These are phyloP conservation scores for Chymomyza costata DNA, from an alignment of 1,140 invertebrate species.

Conservation along the genomic window DNA sequence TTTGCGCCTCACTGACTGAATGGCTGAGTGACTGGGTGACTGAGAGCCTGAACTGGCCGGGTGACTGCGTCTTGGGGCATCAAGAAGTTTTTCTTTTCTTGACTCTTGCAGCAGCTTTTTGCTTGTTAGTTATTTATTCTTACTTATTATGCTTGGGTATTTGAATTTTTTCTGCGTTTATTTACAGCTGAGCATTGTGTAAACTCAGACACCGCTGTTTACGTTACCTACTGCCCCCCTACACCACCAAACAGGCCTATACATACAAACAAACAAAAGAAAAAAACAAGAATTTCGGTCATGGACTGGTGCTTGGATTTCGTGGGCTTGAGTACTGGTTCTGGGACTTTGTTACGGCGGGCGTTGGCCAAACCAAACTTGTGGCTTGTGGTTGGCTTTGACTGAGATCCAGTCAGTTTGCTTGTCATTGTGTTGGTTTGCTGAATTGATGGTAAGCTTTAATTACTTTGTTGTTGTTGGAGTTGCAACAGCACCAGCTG, in stretches of 20 bases:
- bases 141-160: conserved; percentile 67
- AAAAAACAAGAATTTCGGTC: too few relatives aligned
- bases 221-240: too few relatives aligned
- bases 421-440: conserved; percentile 5
- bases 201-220: neutral
- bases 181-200: conserved; percentile 60
- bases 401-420: conserved; percentile 22
- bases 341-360: neutral
- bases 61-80: conserved; percentile 2
- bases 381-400: conserved; percentile 2
- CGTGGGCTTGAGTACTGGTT: too few relatives aligned
- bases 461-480: conserved; percentile 50
- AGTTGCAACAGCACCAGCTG: conserved; percentile 15
- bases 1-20: neutral
- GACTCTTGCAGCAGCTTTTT: conserved; percentile 1
- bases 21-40: conserved; percentile 33
- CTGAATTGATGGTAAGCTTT: conserved; percentile 48
- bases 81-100: conserved; percentile 9
- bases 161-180: conserved; percentile 64
- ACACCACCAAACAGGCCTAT: conserved; percentile 10
- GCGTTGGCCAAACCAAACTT: too few relatives aligned
- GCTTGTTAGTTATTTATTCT: conserved; percentile 61
- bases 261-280: conserved; percentile 13
- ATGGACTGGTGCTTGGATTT: too few relatives aligned
- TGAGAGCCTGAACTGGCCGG: too few relatives aligned